phyloP scores from a whole-genome alignment of 2,888 invertebrate species.

The Synanthedon myopaeformis region DNA sequence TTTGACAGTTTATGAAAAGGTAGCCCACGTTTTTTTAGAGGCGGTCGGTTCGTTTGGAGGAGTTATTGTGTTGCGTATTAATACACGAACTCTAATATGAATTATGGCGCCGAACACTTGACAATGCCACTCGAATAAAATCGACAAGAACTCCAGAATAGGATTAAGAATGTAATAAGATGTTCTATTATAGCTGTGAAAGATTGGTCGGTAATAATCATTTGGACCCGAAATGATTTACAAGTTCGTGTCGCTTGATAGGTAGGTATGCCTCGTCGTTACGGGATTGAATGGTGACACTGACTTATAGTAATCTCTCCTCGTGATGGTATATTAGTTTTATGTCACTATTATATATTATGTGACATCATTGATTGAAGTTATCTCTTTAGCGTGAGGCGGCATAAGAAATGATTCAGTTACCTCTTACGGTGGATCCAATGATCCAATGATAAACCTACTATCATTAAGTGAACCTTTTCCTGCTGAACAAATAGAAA shows the following conservation, averaged over 20 bases:
- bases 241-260: conserved; percentile 27
- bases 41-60: conserved; percentile 25
- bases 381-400: no score
- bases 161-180: conserved; percentile 54
- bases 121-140: conserved; percentile 55
- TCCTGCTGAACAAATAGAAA: no score
- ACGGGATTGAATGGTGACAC: conserved; percentile 36
- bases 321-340: no score
- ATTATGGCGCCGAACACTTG: conserved; percentile 46
- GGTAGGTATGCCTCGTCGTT: conserved; percentile 16
- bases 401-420: no score
- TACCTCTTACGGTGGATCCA: no score
- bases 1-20: conserved; percentile 48
- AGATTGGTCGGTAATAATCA: conserved; percentile 55
- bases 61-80: conserved; percentile 37
- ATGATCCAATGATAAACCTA: no score
- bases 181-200: conserved; percentile 40
- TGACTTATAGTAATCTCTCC: conserved; percentile 25
- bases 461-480: no score
- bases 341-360: no score
- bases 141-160: conserved; percentile 52
- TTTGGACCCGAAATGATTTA: conserved; percentile 57
- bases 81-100: conserved; percentile 52
- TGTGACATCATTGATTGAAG: no score
- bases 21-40: conserved; percentile 39